A percentile compares a stretch with the other conserved stretches of the same genome.
These are phyloP conservation scores for Nyleta sp. DNA, from an alignment of 2,888 invertebrate species.

Conservation along the genomic window DNA sequence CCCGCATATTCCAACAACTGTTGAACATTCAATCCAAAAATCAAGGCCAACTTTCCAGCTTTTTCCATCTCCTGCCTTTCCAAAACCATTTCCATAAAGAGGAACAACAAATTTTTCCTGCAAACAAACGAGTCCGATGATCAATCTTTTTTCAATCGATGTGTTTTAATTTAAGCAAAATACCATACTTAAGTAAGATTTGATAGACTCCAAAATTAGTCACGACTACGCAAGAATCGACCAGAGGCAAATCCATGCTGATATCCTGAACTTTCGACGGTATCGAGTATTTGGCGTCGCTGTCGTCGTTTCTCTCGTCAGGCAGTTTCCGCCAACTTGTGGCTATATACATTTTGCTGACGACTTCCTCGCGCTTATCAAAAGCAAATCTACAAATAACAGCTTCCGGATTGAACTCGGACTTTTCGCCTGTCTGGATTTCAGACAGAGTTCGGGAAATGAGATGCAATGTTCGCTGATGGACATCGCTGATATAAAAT, in stretches of 20 bases:
- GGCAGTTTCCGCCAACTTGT: conserved; percentile 75
- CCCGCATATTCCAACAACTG: conserved; percentile 91
- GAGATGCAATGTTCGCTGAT: conserved; percentile 83
- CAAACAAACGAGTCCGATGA: conserved; percentile 28
- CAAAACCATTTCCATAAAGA: conserved; percentile 85
- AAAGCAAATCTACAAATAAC: conserved; percentile 85
- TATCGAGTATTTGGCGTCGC: conserved; percentile 78
- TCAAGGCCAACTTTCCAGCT: conserved; percentile 85
- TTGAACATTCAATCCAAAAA: conserved; percentile 86
- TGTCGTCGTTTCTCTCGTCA: conserved; percentile 73
- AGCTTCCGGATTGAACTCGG: conserved; percentile 85
- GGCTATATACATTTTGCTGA: conserved; percentile 83
- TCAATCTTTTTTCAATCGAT: no score
- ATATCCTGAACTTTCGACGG: conserved; percentile 83
- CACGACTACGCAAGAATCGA: conserved; percentile 85
- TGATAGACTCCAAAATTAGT: conserved; percentile 86
- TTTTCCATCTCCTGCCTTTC: conserved; percentile 84
- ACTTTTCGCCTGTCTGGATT: conserved; percentile 83
- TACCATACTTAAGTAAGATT: conserved; percentile 83
- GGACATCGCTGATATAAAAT: conserved; percentile 85
- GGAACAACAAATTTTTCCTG: conserved; percentile 82
- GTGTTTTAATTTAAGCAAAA: no score
- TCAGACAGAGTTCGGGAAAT: conserved; percentile 85
- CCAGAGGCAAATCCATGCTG: conserved; percentile 82
- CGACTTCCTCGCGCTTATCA: conserved; percentile 83